phyloP scores from a whole-genome alignment of 2,797 vertebrate genomes.

The Vipera ursinii region DNA sequence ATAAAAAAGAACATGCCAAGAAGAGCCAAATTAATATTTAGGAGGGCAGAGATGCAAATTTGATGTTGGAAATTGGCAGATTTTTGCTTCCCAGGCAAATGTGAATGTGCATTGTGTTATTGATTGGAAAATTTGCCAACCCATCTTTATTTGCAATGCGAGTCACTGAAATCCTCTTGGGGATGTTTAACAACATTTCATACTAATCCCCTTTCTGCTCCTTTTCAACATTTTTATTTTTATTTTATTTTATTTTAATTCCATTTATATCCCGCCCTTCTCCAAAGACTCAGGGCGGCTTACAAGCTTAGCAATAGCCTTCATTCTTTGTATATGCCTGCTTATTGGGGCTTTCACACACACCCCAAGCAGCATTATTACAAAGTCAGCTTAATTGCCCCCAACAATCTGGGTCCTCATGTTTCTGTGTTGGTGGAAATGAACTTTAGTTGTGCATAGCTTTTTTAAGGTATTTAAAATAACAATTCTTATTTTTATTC shows the following conservation, averaged over 20 bases:
- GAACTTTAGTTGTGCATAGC: background rate
- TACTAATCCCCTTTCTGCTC: background rate
- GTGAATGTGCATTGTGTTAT: background rate
- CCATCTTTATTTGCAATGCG: background rate
- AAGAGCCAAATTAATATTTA: slow-evolving; percentile 37
- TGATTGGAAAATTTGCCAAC: background rate
- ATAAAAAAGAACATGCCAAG: background rate
- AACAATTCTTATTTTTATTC: background rate
- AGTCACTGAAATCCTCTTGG: background rate
- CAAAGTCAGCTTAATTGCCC: too few species aligned
- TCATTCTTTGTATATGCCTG: too few species aligned
- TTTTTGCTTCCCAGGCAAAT: slow-evolving; percentile 4
- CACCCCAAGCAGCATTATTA: too few species aligned
- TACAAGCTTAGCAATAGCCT: too few species aligned
- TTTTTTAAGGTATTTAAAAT: background rate
- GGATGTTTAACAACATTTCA: background rate
- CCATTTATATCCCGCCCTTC: too few species aligned
- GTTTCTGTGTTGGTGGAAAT: background rate
- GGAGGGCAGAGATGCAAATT: slow-evolving; percentile 23
- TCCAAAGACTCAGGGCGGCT: too few species aligned
- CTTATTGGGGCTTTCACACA: too few species aligned
- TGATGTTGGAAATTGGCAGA: slow-evolving; percentile 21
- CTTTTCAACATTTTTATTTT: slow-evolving; percentile 1
- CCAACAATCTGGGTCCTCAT: too few species aligned
- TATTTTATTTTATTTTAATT: too few species aligned